Base-by-base conservation (phyloP, 2,888 invertebrate genomes). In the Pandemis corylana region DNA sequence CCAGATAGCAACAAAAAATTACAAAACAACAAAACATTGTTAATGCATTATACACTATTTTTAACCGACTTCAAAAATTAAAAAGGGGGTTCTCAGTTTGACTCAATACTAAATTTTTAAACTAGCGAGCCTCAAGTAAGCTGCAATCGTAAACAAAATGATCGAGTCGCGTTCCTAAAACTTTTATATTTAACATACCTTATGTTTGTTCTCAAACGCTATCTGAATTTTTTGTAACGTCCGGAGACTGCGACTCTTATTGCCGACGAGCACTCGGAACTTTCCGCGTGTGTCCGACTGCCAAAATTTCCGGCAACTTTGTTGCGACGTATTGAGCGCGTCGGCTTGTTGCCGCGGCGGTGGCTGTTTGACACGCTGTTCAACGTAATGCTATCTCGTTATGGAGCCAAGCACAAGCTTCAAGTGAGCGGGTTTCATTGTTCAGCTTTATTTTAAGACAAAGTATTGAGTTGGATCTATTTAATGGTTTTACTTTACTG, bases 231-330 rank as follows among this genome's bases (percentile, higher is more conserved):
- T n/a, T 15, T 6, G 5, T 9, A 56, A 56, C 9, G 9, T 20
- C 51, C 7, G 9, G 28, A 59, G 3, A 20, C 59, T 9, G 59
- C 28, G 28, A 59, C 59, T 59, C 28, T 20, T 28, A 15, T 53
- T 59, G 59, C 28, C 59, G 59, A 59, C 12, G 28, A 12, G 28
- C 15, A 15, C 53, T 56, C 12, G 59, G 10, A 59, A 59, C 28
- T 59, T 59, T 59, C 12, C 12, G 0, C 59, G 59, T 59, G 28
- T 59, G 59, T 59, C 28, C 59, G 59, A 9, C 59, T 59, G 59
- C 59, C 59, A 59, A 59, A 59, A 59, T 59, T 10, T 59, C 59
- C 59, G 28, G 12, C 59, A 59, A 59, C 28, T 59, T 59, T 59
- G 59, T 28, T 10, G 28, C 59, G 5, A 5, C 20, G 53, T 53